Percentiles rank a stretch among this genome's conserved stretches.
Evolutionary conservation across 92 coral and sea anemone species (phyloP).

Genomic region (Ricordea florida): DNA sequence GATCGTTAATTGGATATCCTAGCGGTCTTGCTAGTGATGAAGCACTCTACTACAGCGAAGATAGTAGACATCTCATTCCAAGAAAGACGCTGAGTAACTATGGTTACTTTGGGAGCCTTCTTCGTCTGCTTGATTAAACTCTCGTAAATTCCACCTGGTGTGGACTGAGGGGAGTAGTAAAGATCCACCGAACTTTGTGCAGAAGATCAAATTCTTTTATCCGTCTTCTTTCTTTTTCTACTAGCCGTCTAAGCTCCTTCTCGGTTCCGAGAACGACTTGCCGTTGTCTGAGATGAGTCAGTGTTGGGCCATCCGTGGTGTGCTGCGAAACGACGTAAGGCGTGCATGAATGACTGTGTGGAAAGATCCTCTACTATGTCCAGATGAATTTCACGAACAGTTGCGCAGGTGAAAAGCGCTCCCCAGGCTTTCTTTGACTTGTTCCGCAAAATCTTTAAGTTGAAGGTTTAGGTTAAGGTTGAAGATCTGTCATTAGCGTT

Average conservation of each 20-base stretch:
- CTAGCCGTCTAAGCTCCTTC: constrained; percentile 11
- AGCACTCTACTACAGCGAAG: constrained; percentile 19
- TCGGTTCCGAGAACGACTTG: constrained; percentile 48
- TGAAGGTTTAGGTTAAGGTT: constrained; percentile 47
- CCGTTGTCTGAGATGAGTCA: constrained; percentile 44
- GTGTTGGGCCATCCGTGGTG: constrained; percentile 55
- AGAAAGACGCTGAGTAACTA: constrained; percentile 4
- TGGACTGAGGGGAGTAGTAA: no score
- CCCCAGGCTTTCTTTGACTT: constrained; percentile 17
- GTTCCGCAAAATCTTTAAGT: constrained; percentile 30
- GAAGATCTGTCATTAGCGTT: constrained; percentile 54
- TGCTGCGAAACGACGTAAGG: constrained; percentile 34
- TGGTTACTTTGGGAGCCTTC: neutral
- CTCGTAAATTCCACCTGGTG: no score
- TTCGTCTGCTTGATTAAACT: no score
- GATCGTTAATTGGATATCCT: neutral
- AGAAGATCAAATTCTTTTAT: constrained; percentile 21
- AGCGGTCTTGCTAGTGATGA: constrained; percentile 27
- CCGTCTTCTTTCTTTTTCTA: neutral
- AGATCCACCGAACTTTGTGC: no score
- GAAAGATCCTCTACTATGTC: constrained; percentile 42
- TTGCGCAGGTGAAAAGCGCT: constrained; percentile 47
- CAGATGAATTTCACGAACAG: constrained; percentile 28
- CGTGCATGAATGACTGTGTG: constrained; percentile 30
- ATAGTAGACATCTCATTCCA: constrained; percentile 47